These are phyloP conservation scores for Drosophila gaucha DNA, from an alignment of 2,888 invertebrate species.

Conservation along the genomic window DNA sequence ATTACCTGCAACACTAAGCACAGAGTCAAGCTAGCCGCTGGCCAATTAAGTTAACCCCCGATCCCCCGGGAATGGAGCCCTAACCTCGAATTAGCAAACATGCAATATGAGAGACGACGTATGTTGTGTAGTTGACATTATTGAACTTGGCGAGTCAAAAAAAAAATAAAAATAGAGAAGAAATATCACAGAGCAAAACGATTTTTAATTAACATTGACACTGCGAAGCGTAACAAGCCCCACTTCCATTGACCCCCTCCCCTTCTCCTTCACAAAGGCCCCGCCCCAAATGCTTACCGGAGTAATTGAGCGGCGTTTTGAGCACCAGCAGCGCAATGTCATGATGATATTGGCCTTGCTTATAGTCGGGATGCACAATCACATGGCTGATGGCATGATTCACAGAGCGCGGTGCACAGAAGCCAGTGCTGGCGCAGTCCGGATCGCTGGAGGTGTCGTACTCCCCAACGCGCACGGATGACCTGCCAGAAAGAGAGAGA, in stretches of 20 bases:
- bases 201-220: slow-evolving; percentile 75
- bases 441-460: slow-evolving; percentile 90
- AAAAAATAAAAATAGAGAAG: slow-evolving; percentile 13
- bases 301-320: slow-evolving; percentile 88
- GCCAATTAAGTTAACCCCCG: slow-evolving; percentile 36
- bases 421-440: slow-evolving; percentile 89
- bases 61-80: slow-evolving; percentile 5
- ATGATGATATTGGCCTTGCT: slow-evolving; percentile 88
- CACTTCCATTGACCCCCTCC: neutral
- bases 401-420: slow-evolving; percentile 90
- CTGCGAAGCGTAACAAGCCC: slow-evolving; percentile 49
- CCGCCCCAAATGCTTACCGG: slow-evolving; percentile 85
- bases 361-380: slow-evolving; percentile 91
- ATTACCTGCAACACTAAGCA: slow-evolving; percentile 64
- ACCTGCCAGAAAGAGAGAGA: slow-evolving; percentile 85
- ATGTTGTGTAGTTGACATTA: slow-evolving; percentile 52
- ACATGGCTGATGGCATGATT: slow-evolving; percentile 91
- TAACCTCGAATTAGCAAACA: slow-evolving; percentile 66
- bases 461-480: slow-evolving; percentile 90
- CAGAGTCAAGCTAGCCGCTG: slow-evolving; percentile 24
- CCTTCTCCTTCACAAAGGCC: neutral
- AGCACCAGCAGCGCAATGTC: slow-evolving; percentile 91
- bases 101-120: slow-evolving; percentile 41
- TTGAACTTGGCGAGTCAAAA: slow-evolving; percentile 61
- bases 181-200: slow-evolving; percentile 66